These are phyloP conservation scores for Lochmaea capreae DNA, from an alignment of 2,888 invertebrate genomes.

Conservation along the genomic window DNA sequence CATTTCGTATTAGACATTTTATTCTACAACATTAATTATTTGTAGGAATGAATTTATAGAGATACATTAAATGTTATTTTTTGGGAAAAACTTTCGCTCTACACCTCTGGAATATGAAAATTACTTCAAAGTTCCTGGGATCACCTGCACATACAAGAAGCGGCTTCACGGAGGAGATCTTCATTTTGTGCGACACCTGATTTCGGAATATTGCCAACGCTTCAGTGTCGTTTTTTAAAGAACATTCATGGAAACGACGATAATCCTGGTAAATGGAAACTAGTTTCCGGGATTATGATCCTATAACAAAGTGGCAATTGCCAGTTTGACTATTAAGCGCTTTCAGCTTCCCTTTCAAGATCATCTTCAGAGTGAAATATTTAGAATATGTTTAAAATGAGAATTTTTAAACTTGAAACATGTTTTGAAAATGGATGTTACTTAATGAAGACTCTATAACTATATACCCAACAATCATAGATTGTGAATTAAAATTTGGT, in stretches of 20 bases:
- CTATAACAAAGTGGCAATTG: not conserved
- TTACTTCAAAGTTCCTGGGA: not conserved
- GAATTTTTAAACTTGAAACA: too few species aligned
- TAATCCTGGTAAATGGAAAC: not conserved
- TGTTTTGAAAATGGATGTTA: too few species aligned
- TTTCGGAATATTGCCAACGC: constrained; percentile 17
- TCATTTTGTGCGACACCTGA: constrained; percentile 23
- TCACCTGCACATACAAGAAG: constrained; percentile 18
- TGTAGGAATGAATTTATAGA: too few species aligned
- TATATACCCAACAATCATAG: too few species aligned
- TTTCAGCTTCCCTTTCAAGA: too few species aligned
- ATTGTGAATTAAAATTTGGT: too few species aligned
- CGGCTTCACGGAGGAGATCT: constrained; percentile 4
- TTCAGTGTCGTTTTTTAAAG: constrained; percentile 6
- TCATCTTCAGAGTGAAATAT: too few species aligned
- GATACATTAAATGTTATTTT: not conserved
- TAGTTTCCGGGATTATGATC: not conserved
- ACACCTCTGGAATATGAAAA: not conserved
- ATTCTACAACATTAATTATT: too few species aligned
- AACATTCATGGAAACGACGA: constrained; percentile 1
- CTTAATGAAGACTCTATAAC: too few species aligned
- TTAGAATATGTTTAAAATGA: too few species aligned
- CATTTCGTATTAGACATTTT: too few species aligned
- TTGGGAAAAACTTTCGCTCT: not conserved
- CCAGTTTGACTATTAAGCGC: not conserved